Evolutionary conservation across 2,888 invertebrate genomes (phyloP), one percentile per base, ranked within the genome.

Genomic region (Caenorhabditis sinica): DNA sequence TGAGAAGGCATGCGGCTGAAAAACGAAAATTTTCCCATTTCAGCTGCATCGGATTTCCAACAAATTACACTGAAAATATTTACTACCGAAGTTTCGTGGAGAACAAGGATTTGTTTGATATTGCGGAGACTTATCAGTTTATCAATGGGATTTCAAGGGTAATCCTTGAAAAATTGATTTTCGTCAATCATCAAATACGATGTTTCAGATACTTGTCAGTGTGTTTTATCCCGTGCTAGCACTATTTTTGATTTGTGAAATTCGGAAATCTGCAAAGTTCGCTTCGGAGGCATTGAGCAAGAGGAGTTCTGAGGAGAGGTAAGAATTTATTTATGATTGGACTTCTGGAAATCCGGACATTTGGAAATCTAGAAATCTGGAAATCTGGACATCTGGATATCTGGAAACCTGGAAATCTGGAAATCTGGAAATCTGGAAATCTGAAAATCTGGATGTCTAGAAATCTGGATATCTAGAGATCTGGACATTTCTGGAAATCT

Each of bases 251-350:
- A 11, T 68, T 33, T 23, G 9, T 9, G 51, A 53, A 49, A 53
- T 68, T n/a, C 53, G 68, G 13, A 68, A 68, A 36, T 68, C 51
- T 1, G 68, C 68, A 36, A 68, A 51, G 17, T 68, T 53, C 13
- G 68, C 51, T n/a, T 28, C 68, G 0, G 51, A 17, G 23, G 9
- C 30, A 13, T 49, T 68, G 25, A 68, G 51, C 20, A 49, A 33
- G 23, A 23, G 23, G 15, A 23, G n/a, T 23, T n/a, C 68, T 3
- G 17, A 33, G 20, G 68, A 68, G 33, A 28, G 60, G 60, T 60
- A n/a, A 28, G 5, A n/a, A 6, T 2, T 25, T 8, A 8, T 56
- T 56, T 25, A 9, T 9, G 53, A 53, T 28, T 2, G 13, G 13
- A 23, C 20, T 20, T 43, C 15, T 43, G 43, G 43, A 13, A 43